Conservation (phyloP, 2,888 invertebrate genomes). For the Lagria hirta region DNA sequence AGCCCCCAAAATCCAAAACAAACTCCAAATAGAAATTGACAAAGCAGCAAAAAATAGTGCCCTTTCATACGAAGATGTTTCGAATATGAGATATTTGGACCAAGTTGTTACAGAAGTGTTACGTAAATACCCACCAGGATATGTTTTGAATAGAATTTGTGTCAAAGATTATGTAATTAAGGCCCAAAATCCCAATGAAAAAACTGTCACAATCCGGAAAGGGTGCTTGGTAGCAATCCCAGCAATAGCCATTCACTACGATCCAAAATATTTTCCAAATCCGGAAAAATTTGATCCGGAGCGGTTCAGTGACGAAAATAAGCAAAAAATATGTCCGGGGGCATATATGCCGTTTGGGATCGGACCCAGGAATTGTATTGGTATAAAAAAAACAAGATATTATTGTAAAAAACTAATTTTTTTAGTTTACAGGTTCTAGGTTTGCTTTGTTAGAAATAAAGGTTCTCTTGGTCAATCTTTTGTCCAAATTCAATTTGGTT, state of each 20-base stretch:
- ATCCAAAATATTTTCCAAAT: constrained; percentile 58
- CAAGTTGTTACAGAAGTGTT: constrained; percentile 61
- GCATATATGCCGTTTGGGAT: constrained; percentile 58
- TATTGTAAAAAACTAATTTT: constrained; percentile 36
- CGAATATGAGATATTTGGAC: constrained; percentile 57
- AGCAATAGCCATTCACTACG: constrained; percentile 58
- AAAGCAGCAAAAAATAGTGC: constrained; percentile 37
- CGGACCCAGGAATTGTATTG: constrained; percentile 51
- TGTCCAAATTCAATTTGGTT: constrained; percentile 43
- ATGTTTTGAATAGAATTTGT: constrained; percentile 58
- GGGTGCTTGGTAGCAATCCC: constrained; percentile 57
- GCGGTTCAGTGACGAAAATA: constrained; percentile 43
- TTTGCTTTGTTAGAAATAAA: constrained; percentile 48
- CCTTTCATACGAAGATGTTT: constrained; percentile 51
- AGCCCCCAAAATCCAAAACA: constrained; percentile 55
- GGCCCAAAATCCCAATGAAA: constrained; percentile 50
- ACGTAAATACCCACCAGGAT: constrained; percentile 60
- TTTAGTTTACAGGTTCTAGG: constrained; percentile 42
- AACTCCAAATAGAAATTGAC: constrained; percentile 47
- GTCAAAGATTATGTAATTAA: constrained; percentile 59
- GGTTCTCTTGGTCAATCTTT: constrained; percentile 39
- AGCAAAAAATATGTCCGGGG: constrained; percentile 53
- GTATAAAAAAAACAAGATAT: too few relatives aligned
- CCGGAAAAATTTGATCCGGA: constrained; percentile 58
- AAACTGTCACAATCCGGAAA: constrained; percentile 45